These are phyloP conservation scores for Typhlichthys eigenmanni DNA, from an alignment of 2,797 vertebrate genomes.

Conservation along the genomic window DNA sequence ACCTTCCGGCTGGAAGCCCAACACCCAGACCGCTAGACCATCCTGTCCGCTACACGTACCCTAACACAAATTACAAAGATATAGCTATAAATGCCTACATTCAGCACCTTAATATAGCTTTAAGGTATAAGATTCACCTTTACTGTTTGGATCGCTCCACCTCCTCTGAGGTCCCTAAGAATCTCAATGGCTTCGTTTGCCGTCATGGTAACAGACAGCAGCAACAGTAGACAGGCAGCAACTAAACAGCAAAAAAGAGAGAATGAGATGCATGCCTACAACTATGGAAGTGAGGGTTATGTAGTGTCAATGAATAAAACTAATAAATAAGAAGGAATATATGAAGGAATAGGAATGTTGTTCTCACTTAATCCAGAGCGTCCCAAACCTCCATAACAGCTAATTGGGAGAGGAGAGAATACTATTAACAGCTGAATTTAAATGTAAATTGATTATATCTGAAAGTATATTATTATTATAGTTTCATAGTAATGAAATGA, in stretches of 20 bases:
- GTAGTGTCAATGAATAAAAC: not conserved
- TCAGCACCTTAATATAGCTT: too few relatives aligned
- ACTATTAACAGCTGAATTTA: not conserved
- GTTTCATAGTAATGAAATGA: not conserved
- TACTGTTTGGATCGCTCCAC: conserved; percentile 88
- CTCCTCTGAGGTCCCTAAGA: conserved; percentile 82
- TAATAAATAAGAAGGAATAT: not conserved
- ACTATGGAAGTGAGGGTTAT: not conserved
- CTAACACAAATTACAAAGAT: not conserved
- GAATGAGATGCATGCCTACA: not conserved
- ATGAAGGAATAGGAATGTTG: not conserved
- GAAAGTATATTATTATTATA: not conserved
- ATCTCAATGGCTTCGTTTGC: conserved; percentile 84
- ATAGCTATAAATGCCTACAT: too few relatives aligned
- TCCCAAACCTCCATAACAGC: conserved; percentile 89
- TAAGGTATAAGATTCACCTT: conserved; percentile 76
- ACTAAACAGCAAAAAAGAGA: conserved; percentile 65
- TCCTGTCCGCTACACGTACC: too few relatives aligned
- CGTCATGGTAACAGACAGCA: conserved; percentile 77
- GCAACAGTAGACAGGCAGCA: conserved; percentile 86
- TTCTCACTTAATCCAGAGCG: conserved; percentile 85
- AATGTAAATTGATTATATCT: not conserved
- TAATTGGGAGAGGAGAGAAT: conserved; percentile 52
- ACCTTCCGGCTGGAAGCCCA: too few relatives aligned
- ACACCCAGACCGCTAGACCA: too few relatives aligned